Percentiles rank a stretch among this genome's conserved stretches.
phyloP scores from a whole-genome alignment of 2,888 invertebrate species.

The Thymelicus acteon region DNA sequence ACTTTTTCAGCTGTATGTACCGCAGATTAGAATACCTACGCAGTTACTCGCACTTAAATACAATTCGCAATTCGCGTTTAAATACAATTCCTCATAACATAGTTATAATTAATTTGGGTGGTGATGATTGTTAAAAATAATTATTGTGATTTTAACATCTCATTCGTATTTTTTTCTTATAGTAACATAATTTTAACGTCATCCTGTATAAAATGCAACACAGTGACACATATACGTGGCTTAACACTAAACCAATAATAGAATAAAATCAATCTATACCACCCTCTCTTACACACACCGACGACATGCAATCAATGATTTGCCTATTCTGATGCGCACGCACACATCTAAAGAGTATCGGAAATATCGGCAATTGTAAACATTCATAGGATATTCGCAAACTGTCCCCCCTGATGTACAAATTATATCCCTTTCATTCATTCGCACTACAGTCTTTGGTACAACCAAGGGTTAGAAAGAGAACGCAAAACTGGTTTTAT shows the following conservation, averaged over 20 bases:
- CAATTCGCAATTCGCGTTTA: no score
- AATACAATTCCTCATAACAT: no score
- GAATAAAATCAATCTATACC: conserved; percentile 83
- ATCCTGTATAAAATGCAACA: conserved; percentile 70
- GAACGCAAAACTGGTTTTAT: conserved; percentile 69
- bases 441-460: conserved; percentile 43
- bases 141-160: no score
- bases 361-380: conserved; percentile 82
- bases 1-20: no score
- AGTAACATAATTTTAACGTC: conserved; percentile 37
- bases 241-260: conserved; percentile 84
- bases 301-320: conserved; percentile 68
- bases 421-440: conserved; percentile 61
- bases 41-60: no score
- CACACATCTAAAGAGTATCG: conserved; percentile 60
- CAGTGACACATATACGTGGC: conserved; percentile 84
- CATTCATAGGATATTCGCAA: conserved; percentile 80
- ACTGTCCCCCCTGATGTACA: conserved; percentile 64
- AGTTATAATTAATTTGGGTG: no score
- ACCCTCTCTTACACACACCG: conserved; percentile 75
- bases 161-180: no score
- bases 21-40: no score
- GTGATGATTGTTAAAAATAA: no score
- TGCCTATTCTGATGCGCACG: conserved; percentile 60
- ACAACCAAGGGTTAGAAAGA: conserved; percentile 53